Evolutionary conservation across 1,140 invertebrate species (phyloP), one percentile per base, ranked within the genome.

Genomic region (Diabrotica undecimpunctata): DNA sequence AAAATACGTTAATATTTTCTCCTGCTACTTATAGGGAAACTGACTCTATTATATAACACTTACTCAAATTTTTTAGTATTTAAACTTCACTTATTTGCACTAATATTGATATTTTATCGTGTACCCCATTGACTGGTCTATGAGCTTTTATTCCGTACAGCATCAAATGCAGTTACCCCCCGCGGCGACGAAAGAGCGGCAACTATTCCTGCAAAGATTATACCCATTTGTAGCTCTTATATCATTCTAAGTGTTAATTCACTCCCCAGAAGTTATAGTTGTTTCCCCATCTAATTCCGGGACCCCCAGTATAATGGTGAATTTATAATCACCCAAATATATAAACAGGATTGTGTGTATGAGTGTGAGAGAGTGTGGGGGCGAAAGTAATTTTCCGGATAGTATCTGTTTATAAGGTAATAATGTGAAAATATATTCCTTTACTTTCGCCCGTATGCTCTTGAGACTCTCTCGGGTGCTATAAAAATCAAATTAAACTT

Each of bases 401-500:
- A 46, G 41, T 8, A 46, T 46, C 41, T 46, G 41, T 46, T 46
- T 46, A 46, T 46, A 46, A 46, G 41, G 41, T 46, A 46, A 46
- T 46, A 46, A 46, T 46, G 41, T 46, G 41, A n/a, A 46, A 46
- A 46, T 46, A 46, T 46, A 46, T 46, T 46, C 41, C 41, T 46
- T 8, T 46, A 46, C 41, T n/a, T n/a, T 46, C 41, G 41, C 41
- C 41, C 41, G 41, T 46, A 46, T 46, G n/a, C 5, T 46, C 8
- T 6, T 10, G 41, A 46, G 41, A 46, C 5, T n/a, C 41, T 46
- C 41, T 46, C 41, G 41, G 41, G 41, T 10, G 8, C 41, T 46
- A 46, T 46, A 46, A 46, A 46, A 46, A 46, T 46, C 41, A 46
- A 46, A 46, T 46, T 46, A 46, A 46, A 46, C 8, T 46, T 46